Evolutionary conservation across 2,113 vertebrate species (phyloP).

Genomic region (Mystacornis crossleyi): DNA sequence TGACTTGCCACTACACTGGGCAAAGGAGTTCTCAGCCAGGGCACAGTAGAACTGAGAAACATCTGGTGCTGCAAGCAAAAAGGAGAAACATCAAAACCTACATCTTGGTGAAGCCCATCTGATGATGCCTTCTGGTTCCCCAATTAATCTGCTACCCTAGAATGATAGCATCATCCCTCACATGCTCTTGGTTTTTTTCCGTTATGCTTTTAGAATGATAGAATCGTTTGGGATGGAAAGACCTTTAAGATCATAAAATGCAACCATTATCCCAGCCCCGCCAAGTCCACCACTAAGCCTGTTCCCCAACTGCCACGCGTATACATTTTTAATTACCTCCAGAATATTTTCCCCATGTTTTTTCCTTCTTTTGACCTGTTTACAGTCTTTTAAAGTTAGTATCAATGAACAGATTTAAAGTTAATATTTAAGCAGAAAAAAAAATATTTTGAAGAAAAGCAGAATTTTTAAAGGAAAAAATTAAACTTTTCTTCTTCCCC

Average conservation of each 20-base stretch:
- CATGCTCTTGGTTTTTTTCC: not conserved
- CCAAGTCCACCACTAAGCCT: not conserved
- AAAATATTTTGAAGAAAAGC: not conserved
- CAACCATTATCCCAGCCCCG: not conserved
- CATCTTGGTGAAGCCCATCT: not conserved
- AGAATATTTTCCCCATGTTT: not conserved
- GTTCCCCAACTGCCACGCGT: not conserved
- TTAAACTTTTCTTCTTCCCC: not conserved
- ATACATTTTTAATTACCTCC: not conserved
- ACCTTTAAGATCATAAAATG: not conserved
- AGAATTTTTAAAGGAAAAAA: not conserved
- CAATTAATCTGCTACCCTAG: rapidly evolving
- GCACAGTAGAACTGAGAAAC: not conserved
- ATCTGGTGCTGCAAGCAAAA: not conserved
- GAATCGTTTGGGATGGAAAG: not conserved
- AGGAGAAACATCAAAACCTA: not conserved
- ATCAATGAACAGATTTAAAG: not conserved
- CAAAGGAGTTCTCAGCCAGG: not conserved
- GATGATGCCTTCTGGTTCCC: not conserved
- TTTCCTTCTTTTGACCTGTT: not conserved
- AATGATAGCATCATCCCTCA: not conserved
- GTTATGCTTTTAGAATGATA: not conserved
- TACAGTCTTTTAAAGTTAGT: not conserved
- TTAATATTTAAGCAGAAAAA: not conserved
- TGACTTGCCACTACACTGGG: not conserved